phyloP scores from a whole-genome alignment of 2,888 invertebrate genomes.

The Loripinus fragilis region DNA sequence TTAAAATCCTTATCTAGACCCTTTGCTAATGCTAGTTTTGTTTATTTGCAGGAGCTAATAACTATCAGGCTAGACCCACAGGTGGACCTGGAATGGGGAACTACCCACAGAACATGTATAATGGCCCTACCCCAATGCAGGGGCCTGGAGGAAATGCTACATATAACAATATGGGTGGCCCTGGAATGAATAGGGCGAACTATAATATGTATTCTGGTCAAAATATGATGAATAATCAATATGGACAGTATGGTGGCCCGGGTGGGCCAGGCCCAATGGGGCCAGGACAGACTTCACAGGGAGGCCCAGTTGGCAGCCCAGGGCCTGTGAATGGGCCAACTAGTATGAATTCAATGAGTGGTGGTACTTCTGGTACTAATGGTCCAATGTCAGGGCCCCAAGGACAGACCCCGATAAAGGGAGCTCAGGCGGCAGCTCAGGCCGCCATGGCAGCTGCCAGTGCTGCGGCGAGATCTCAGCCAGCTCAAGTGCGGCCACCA shows the following conservation, averaged over 20 bases:
- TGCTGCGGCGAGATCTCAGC: constrained; percentile 66
- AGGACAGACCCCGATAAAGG: constrained; percentile 70
- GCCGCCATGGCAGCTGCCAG: constrained; percentile 81
- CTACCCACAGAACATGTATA: constrained; percentile 73
- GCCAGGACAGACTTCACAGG: constrained; percentile 30
- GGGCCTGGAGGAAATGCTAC: constrained; percentile 56
- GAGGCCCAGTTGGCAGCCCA: constrained; percentile 56
- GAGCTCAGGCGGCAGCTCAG: constrained; percentile 81
- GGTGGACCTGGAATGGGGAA: constrained; percentile 70
- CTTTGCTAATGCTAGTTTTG: too few relatives aligned
- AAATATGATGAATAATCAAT: constrained; percentile 73
- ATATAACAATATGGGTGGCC: constrained; percentile 68
- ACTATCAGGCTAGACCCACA: constrained; percentile 68
- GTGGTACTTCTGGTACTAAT: constrained; percentile 47
- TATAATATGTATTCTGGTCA: constrained; percentile 65
- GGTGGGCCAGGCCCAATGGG: constrained; percentile 21
- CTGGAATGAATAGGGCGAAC: constrained; percentile 65
- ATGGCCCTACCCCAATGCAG: constrained; percentile 68
- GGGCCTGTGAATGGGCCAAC: constrained; percentile 64
- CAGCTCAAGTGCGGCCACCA: constrained; percentile 45
- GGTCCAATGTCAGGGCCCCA: constrained; percentile 52
- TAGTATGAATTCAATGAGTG: constrained; percentile 50
- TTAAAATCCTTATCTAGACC: too few relatives aligned
- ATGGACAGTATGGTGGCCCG: constrained; percentile 59
- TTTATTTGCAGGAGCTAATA: constrained; percentile 59